Percentiles rank a stretch among this genome's conserved stretches.
Conservation (phyloP, 2,888 invertebrate species). For the Heliconius sara region DNA sequence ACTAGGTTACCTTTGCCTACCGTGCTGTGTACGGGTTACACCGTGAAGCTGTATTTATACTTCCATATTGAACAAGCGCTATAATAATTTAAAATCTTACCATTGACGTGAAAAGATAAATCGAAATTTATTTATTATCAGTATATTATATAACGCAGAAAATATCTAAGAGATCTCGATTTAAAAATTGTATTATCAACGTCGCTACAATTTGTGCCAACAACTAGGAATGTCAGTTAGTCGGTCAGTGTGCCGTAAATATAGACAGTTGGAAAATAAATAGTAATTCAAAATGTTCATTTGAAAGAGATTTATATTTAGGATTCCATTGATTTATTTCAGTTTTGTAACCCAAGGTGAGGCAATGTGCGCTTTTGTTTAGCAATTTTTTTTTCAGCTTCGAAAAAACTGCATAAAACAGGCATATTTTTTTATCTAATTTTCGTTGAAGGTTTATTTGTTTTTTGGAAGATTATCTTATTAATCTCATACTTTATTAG, state of each 20-base stretch:
- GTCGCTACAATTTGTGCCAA: constrained; percentile 46
- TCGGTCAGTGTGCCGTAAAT: constrained; percentile 53
- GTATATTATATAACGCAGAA: constrained; percentile 36
- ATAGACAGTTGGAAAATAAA: constrained; percentile 45
- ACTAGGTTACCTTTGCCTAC: too few species aligned
- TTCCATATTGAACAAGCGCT: constrained; percentile 1
- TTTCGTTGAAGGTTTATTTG: not conserved
- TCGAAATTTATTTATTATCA: constrained; percentile 36
- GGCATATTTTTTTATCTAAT: not conserved
- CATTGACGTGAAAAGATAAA: constrained; percentile 31
- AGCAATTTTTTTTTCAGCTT: not conserved
- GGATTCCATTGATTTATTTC: constrained; percentile 46
- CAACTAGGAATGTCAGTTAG: constrained; percentile 48
- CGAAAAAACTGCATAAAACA: constrained; percentile 6
- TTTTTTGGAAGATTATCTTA: not conserved
- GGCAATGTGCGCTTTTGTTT: constrained; percentile 54
- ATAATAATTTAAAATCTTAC: constrained; percentile 33
- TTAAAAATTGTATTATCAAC: constrained; percentile 48
- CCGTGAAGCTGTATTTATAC: not conserved
- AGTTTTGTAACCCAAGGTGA: constrained; percentile 64
- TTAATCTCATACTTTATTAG: not conserved
- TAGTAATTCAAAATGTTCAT: constrained; percentile 37
- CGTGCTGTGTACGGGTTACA: too few species aligned
- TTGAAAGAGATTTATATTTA: constrained; percentile 39
- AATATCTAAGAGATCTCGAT: constrained; percentile 35